Conservation (phyloP, 35 echinoderm and acorn worm species). For the Acanthaster planci region DNA sequence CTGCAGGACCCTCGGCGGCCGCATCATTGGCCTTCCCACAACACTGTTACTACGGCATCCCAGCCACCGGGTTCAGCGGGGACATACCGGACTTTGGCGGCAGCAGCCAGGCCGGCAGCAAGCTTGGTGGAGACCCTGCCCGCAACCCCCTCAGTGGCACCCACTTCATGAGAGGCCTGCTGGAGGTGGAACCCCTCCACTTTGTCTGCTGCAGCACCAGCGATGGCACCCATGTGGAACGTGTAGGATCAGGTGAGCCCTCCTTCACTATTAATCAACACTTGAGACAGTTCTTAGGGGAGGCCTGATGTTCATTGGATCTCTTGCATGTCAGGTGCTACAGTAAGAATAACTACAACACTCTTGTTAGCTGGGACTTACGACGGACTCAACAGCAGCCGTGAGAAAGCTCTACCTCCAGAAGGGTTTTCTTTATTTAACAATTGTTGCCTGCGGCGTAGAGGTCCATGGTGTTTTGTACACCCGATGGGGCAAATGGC, state of each 20-base stretch:
- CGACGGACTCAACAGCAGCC: too few species aligned
- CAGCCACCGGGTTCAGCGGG: slow-evolving; percentile 20
- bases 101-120: not conserved
- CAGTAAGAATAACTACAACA: too few species aligned
- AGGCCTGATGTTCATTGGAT: too few species aligned
- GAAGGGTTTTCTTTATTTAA: too few species aligned
- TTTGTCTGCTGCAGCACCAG: slow-evolving; percentile 92
- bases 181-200: slow-evolving; percentile 95
- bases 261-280: not conserved
- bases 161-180: slow-evolving; percentile 81
- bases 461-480: too few species aligned
- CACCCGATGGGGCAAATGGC: too few species aligned
- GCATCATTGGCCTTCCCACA: not conserved
- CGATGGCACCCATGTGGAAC: slow-evolving; percentile 87
- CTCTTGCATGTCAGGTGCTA: too few species aligned
- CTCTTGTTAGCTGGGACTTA: too few species aligned
- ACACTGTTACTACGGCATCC: not conserved
- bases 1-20: slow-evolving; percentile 28
- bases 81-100: slow-evolving; percentile 23
- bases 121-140: slow-evolving; percentile 46
- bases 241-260: slow-evolving; percentile 75
- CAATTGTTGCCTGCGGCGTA: too few species aligned
- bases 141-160: slow-evolving; percentile 57
- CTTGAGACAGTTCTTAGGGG: too few species aligned
- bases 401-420: too few species aligned